Evolutionary conservation across 1,140 invertebrate genomes (phyloP).

Genomic region (Drosophila ironensis): DNA sequence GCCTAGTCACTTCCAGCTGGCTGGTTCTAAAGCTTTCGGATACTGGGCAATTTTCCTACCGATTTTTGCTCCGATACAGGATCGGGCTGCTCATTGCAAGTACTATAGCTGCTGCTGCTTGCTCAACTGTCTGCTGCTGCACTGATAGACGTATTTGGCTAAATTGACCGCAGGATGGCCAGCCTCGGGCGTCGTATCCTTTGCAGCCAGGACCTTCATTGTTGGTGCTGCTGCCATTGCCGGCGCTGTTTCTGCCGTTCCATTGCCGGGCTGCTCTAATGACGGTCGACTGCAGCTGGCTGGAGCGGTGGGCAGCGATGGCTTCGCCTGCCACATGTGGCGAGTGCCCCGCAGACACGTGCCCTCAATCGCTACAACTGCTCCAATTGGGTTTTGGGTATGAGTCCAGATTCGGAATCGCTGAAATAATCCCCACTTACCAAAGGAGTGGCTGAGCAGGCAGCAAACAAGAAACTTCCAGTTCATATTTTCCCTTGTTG

Average conservation of each 20-base stretch:
- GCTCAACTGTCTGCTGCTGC: conserved; percentile 22
- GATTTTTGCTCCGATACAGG: conserved; percentile 20
- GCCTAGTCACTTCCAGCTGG: not conserved
- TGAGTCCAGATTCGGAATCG: not conserved
- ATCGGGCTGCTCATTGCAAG: conserved; percentile 1
- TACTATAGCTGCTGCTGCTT: not conserved
- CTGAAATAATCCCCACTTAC: conserved; percentile 10
- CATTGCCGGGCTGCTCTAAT: not conserved
- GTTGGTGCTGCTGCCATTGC: not conserved
- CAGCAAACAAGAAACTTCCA: conserved; percentile 3
- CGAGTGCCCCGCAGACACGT: conserved; percentile 20
- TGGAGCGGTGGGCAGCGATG: not conserved
- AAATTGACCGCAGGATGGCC: conserved; percentile 12
- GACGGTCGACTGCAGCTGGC: conserved; percentile 33
- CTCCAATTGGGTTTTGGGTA: not conserved
- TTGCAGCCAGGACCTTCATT: not conserved
- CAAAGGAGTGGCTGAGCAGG: not conserved
- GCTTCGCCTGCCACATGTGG: conserved; percentile 50
- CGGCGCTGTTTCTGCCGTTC: not conserved
- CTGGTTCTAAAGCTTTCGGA: conserved; percentile 2
- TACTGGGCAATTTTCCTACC: conserved; percentile 1
- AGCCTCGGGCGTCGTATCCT: not conserved
- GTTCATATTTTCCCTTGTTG: conserved; percentile 20
- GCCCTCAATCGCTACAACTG: conserved; percentile 6
- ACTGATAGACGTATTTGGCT: conserved; percentile 48